A percentile compares a stretch with the other conserved stretches of the same genome.
Evolutionary conservation across 2,888 invertebrate genomes (phyloP).

Genomic region (Eustalomyia histrio): DNA sequence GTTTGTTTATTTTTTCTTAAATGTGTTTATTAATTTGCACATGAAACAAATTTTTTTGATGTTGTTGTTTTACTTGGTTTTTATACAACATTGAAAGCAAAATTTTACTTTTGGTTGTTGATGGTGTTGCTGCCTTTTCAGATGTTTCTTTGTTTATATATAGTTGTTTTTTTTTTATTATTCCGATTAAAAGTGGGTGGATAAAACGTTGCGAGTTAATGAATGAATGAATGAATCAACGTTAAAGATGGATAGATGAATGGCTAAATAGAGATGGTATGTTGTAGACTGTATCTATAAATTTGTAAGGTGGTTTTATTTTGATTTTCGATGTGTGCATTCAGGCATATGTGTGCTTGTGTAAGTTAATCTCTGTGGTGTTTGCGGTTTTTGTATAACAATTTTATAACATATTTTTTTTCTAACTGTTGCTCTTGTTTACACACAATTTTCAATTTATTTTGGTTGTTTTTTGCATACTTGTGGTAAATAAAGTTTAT

Average conservation of each 20-base stretch:
- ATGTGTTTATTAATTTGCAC: slow-evolving; percentile 10
- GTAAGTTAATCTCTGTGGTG: slow-evolving; percentile 42
- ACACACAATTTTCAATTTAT: slow-evolving; percentile 31
- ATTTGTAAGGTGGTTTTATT: not conserved
- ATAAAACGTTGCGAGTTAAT: slow-evolving; percentile 3
- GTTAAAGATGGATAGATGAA: not conserved
- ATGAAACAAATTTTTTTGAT: not conserved
- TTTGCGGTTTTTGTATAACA: slow-evolving; percentile 34
- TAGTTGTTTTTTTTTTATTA: not conserved
- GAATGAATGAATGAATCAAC: not conserved
- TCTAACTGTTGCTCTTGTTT: slow-evolving; percentile 45
- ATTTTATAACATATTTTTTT: not conserved
- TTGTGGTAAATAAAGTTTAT: not conserved
- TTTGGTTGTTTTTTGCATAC: not conserved
- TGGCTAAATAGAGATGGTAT: not conserved
- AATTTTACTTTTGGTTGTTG: not conserved
- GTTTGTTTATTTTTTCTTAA: slow-evolving; percentile 1
- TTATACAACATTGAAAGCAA: not conserved
- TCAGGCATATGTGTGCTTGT: not conserved
- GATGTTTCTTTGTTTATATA: no score
- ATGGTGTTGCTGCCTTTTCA: not conserved
- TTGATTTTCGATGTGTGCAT: not conserved
- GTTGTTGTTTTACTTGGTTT: not conserved
- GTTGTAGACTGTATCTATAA: not conserved
- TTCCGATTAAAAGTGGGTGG: not conserved